Base-by-base conservation (phyloP, 35 echinoderm and acorn worm species). In the Strongylocentrotus purpuratus region DNA sequence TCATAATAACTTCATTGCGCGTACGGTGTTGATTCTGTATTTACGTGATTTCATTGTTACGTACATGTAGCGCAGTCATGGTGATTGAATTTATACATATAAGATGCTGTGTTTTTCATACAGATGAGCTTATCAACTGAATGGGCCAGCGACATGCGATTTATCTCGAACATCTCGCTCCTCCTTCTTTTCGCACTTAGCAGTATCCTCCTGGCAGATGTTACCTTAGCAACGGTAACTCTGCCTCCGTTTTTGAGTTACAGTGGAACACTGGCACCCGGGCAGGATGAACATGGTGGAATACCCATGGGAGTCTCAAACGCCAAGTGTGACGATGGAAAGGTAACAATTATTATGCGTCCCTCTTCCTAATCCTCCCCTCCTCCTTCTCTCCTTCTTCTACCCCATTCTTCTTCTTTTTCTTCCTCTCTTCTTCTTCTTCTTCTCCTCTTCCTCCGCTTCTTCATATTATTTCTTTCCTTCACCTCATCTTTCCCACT, bases 231-330 rank as follows among this genome's bases (percentile, higher is more conserved):
- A 93, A 93, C 91, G 48, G 31, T 31, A 93, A 58, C 46, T 50
- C n/a, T 93, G 11, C 91, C 91, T n/a, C 46, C 91, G 11, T 93
- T 22, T 93, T 33, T 46, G 11, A 93, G 91, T 46, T 17, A 93
- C 91, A 46, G 94, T 31, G 61, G 61, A 14, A 31, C 52, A 2
- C 11, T 90, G 4, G n/a, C 18, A 46, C 33, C 85, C 59, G 86
- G 59, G 28, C 46, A 31, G 6, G 93, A 96, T 45, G 88, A 88
- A 31, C 96, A 97, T 86, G 96, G 96, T 31, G 96, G 96, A 5
- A 86, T 97, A 20, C 92, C 70, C 14, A 97, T 97, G 96, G 96
- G 96, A 1, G 86, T 97, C 41, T 55, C 41, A 2, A 65, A 97
- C 33, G 70, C 86, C 25, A 86, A 95, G 10, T 97, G 96, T 41